Percentiles rank a stretch among this genome's conserved stretches.
Conservation (phyloP, 2,113 vertebrate genomes). For the Danionella cerebrum region DNA sequence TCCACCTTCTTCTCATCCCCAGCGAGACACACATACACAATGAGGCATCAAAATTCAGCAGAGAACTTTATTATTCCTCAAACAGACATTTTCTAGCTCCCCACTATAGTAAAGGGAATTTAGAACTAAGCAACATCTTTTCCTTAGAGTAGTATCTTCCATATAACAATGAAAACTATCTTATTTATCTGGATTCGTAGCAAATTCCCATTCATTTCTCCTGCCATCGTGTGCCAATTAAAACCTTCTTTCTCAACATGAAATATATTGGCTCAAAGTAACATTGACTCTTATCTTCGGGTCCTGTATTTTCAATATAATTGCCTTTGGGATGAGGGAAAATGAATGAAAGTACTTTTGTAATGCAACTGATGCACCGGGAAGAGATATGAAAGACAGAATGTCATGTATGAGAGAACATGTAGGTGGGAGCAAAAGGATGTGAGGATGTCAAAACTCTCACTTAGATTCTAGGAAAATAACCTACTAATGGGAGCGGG, state of each 20-base stretch:
- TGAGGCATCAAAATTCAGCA: conserved; percentile 16
- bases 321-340: conserved; percentile 39
- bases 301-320: conserved; percentile 41
- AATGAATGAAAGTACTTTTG: conserved; percentile 26
- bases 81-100: conserved; percentile 26
- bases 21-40: neutral
- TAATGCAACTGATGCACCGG: conserved; percentile 20
- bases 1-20: conserved; percentile 11
- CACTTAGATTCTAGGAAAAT: neutral
- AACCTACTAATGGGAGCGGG: conserved; percentile 30
- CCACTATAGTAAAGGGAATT: conserved; percentile 24
- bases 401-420: neutral
- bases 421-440: neutral
- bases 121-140: conserved; percentile 20
- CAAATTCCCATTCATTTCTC: conserved; percentile 38
- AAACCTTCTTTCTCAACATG: conserved; percentile 34
- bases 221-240: conserved; percentile 40
- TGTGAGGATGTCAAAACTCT: conserved; percentile 17
- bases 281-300: conserved; percentile 35
- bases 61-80: conserved; percentile 26
- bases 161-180: conserved; percentile 21
- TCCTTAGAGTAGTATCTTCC: conserved; percentile 33
- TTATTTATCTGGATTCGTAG: conserved; percentile 35
- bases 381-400: conserved; percentile 7
- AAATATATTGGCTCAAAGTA: conserved; percentile 41